phyloP scores from a whole-genome alignment of 2,888 invertebrate species.

The Hyalella azteca region DNA sequence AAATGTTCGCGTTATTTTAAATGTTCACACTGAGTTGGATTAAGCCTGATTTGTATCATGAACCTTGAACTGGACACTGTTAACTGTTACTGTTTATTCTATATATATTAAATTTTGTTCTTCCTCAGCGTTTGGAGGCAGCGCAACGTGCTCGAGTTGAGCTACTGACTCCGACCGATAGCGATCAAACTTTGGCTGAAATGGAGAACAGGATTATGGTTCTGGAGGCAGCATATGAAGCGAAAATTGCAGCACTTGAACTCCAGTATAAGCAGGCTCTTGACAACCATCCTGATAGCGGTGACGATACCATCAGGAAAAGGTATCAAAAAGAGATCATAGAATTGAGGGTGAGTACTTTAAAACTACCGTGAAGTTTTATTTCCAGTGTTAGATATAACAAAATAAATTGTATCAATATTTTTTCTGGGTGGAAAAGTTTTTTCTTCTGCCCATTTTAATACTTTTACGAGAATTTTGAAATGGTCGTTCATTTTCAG shows the following conservation, averaged over 20 bases:
- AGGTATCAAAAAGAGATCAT: constrained; percentile 86
- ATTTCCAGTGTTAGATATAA: too few species aligned
- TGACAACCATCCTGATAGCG: constrained; percentile 57
- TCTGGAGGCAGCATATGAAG: constrained; percentile 81
- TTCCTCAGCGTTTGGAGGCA: background rate
- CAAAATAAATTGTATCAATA: too few species aligned
- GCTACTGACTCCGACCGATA: constrained; percentile 40
- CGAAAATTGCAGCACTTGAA: constrained; percentile 79
- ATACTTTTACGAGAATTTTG: too few species aligned
- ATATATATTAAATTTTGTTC: background rate
- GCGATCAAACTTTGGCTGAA: constrained; percentile 73
- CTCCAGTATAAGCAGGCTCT: constrained; percentile 71
- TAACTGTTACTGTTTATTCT: background rate
- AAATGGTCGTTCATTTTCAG: too few species aligned
- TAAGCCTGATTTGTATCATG: background rate
- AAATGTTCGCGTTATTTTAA: too few species aligned
- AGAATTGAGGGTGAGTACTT: constrained; percentile 73
- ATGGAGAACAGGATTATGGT: constrained; percentile 76
- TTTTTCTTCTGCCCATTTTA: too few species aligned
- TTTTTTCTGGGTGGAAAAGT: too few species aligned
- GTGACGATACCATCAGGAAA: constrained; percentile 60
- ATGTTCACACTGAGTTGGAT: background rate
- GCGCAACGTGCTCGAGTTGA: background rate
- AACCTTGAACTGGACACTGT: too few species aligned
- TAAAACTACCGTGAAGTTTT: too few species aligned